Evolutionary conservation across 1,140 invertebrate genomes (phyloP), one percentile per base, ranked within the genome.

Genomic region (Zaprionus taronus): DNA sequence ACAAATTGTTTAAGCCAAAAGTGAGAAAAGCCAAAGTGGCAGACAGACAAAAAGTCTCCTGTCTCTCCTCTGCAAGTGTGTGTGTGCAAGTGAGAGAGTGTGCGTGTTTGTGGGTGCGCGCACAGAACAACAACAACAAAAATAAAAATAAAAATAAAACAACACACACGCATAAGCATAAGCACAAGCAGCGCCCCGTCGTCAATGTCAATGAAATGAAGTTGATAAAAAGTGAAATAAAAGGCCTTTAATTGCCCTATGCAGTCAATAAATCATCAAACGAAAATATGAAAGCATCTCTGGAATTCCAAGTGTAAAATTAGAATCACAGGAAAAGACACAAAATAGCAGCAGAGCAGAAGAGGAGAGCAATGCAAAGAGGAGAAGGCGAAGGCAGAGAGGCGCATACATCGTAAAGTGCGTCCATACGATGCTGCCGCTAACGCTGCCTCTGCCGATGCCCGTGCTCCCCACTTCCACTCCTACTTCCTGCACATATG

Each of bases 221-320:
- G 85, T 89, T 89, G 85, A 90, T 90, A 89, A 89, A 91, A 89
- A 85, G 86, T 79, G 83, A 79, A 70, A 71, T 83, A 90, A 89
- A 89, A 89, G 81, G 85, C 79, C 79, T 85, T 89, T 89, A 89
- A 89, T 89, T 90, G 79, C 85, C 68, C 79, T 82, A 34, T 90
- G 81, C 86, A 89, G 85, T 89, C 86, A 79, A 90, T 89, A 89
- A 89, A 89, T 89, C 86, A 89, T 89, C 85, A 91, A 89, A 89
- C 86, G 79, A 81, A 84, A 85, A 85, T 90, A 89, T 89, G 85
- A 90, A 89, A 90, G 81, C 56, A 89, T 89, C 81, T 91, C 76
- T 77, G 86, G 85, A 89, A 90, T 90, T 81, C 68, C 56, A 69
- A 77, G 77, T 63, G 73, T 89, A 89, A 89, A 89, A 89, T 89